A percentile compares a stretch with the other conserved stretches of the same genome.
phyloP scores from a whole-genome alignment of 2,113 vertebrate genomes.

The Noctilio leporinus region DNA sequence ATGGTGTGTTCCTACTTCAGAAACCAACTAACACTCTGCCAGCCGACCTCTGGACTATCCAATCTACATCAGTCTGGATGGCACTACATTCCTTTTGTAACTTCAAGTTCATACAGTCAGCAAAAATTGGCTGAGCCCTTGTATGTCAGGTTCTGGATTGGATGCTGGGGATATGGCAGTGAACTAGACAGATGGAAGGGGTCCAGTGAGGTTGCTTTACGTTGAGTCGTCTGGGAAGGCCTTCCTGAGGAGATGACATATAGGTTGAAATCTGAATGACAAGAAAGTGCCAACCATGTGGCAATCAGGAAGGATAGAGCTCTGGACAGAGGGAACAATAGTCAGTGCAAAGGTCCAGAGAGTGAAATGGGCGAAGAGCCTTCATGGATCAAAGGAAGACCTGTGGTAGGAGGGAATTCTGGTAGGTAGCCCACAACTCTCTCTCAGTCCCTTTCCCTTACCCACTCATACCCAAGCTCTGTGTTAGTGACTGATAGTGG shows the following conservation, averaged over 20 bases:
- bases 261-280: neutral
- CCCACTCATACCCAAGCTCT: neutral
- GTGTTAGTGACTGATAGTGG: neutral
- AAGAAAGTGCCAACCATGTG: neutral
- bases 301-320: neutral
- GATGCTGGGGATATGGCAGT: neutral
- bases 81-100: neutral
- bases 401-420: neutral
- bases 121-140: neutral
- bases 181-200: neutral
- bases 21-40: neutral
- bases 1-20: neutral
- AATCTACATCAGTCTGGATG: neutral
- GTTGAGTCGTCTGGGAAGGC: neutral
- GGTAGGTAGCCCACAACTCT: neutral
- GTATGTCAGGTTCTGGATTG: neutral
- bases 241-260: neutral
- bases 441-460: neutral
- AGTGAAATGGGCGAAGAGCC: neutral
- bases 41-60: neutral
- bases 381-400: neutral
- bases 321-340: neutral
- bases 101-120: neutral
- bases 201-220: neutral
- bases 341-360: neutral